These are phyloP conservation scores for Drosophila maculinotata DNA, from an alignment of 2,888 invertebrate species.

Conservation along the genomic window DNA sequence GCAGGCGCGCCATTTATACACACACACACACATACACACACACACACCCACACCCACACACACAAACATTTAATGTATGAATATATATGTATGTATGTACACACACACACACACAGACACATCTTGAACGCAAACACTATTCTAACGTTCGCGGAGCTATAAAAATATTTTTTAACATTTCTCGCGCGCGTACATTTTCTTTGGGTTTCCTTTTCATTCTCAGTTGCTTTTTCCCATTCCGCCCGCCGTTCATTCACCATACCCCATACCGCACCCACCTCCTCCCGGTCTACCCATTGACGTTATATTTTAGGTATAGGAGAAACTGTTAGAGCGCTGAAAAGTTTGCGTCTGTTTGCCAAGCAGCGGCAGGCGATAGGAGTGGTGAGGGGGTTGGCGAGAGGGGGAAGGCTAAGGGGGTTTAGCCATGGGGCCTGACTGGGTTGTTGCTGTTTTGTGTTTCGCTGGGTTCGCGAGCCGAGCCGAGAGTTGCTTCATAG, in stretches of 20 bases:
- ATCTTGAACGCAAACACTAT: conserved; percentile 70
- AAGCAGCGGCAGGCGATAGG: conserved; percentile 21
- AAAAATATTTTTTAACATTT: conserved; percentile 81
- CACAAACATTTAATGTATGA: conserved; percentile 6
- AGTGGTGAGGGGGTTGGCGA: not conserved
- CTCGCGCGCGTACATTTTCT: conserved; percentile 72
- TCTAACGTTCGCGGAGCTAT: conserved; percentile 80
- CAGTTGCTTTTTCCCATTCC: conserved; percentile 24
- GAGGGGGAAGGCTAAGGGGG: not conserved
- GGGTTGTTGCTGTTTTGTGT: conserved; percentile 53
- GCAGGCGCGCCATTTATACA: conserved; percentile 20
- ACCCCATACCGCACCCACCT: not conserved
- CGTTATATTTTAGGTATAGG: conserved; percentile 58
- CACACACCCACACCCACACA: no score
- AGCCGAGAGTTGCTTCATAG: conserved; percentile 53
- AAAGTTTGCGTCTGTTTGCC: conserved; percentile 76
- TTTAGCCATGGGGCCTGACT: conserved; percentile 12
- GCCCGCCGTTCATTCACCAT: not conserved
- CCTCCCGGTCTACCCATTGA: conserved; percentile 18
- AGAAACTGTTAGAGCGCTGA: conserved; percentile 75
- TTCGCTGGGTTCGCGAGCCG: conserved; percentile 43
- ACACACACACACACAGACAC: conserved; percentile 14
- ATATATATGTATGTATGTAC: not conserved
- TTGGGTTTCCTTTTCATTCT: conserved; percentile 56
- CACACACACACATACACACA: conserved; percentile 31